These are phyloP conservation scores for Lophotis ruficrista DNA, from an alignment of 2,113 vertebrate genomes.

Conservation along the genomic window DNA sequence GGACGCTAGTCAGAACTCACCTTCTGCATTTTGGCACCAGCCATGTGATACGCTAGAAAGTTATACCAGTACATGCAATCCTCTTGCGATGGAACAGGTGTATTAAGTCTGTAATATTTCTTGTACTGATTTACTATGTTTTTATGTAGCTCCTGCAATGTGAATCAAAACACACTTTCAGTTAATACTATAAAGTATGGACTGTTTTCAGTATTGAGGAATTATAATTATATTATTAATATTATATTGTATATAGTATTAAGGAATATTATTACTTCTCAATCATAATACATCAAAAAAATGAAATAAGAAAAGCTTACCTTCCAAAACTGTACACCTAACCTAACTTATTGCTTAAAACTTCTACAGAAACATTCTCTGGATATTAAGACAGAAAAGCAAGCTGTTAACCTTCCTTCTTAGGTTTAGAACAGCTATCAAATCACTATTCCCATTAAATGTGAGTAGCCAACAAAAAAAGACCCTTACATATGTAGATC, in stretches of 20 bases:
- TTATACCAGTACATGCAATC: conserved; percentile 93
- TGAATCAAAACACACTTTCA: neutral
- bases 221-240: neutral
- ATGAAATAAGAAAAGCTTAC: neutral
- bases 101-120: conserved; percentile 72
- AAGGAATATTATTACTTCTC: neutral
- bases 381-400: neutral
- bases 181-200: neutral
- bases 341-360: neutral
- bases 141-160: conserved; percentile 85
- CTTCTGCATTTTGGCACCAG: conserved; percentile 86
- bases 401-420: neutral
- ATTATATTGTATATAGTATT: neutral
- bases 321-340: neutral
- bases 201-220: neutral
- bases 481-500: neutral
- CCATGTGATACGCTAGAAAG: conserved; percentile 92
- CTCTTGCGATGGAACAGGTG: conserved; percentile 79
- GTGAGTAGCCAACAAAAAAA: neutral
- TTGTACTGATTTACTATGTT: conserved; percentile 91
- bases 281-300: neutral
- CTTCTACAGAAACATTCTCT: neutral
- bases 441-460: neutral
- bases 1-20: conserved; percentile 70
- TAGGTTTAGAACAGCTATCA: neutral